Evolutionary conservation across 2,797 vertebrate species (phyloP).

Genomic region (Enoplosus armatus): DNA sequence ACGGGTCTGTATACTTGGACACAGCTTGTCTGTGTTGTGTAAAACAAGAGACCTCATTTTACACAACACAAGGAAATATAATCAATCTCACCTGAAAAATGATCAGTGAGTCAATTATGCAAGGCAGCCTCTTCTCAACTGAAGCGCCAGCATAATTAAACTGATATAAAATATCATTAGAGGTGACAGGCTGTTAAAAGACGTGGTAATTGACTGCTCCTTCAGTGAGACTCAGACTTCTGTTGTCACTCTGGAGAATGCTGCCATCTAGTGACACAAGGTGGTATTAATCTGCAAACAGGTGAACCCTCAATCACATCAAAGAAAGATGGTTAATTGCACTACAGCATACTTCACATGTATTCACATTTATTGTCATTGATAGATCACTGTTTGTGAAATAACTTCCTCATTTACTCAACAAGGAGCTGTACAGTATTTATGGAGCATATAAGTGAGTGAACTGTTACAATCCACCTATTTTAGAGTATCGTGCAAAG

Average conservation of each 20-base stretch:
- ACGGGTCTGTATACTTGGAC: slow-evolving; percentile 12
- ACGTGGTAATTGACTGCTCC: slow-evolving; percentile 64
- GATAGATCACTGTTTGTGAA: slow-evolving; percentile 2
- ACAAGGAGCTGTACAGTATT: slow-evolving; percentile 37
- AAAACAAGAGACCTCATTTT: slow-evolving; percentile 52
- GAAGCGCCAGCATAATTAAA: slow-evolving; percentile 79
- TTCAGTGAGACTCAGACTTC: background rate
- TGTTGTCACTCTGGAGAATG: slow-evolving; percentile 36
- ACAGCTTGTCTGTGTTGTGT: slow-evolving; percentile 10
- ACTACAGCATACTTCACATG: slow-evolving; percentile 22
- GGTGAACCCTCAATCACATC: background rate
- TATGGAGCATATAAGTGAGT: background rate
- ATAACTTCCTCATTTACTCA: background rate
- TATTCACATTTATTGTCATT: slow-evolving; percentile 54
- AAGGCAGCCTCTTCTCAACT: slow-evolving; percentile 62
- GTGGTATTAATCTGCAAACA: background rate
- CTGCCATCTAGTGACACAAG: slow-evolving; percentile 74
- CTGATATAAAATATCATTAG: slow-evolving; percentile 78
- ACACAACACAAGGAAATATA: slow-evolving; percentile 42
- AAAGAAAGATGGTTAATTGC: background rate
- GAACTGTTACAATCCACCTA: background rate
- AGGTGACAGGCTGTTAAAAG: slow-evolving; percentile 73
- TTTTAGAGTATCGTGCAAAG: background rate
- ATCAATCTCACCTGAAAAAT: slow-evolving; percentile 75
- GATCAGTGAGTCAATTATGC: slow-evolving; percentile 73